Conservation (phyloP, 2,113 vertebrate species). For the Pseudorhombus dupliciocellatus region DNA sequence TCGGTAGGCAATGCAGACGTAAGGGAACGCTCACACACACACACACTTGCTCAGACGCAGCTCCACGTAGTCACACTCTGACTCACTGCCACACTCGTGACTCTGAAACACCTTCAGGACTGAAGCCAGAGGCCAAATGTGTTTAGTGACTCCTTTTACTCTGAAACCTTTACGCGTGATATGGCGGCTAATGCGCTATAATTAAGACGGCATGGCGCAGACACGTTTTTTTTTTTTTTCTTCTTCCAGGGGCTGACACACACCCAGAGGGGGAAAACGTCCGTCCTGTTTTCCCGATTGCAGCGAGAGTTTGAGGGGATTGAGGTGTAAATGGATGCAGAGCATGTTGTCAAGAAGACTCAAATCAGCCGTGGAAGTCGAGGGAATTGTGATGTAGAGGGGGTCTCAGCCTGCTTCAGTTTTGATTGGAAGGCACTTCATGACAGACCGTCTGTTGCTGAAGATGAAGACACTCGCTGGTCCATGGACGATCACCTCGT, state of each 20-base stretch:
- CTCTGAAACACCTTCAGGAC: conserved; percentile 35
- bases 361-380: conserved; percentile 41
- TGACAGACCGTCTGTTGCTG: neutral
- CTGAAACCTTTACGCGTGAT: conserved; percentile 67
- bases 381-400: conserved; percentile 3
- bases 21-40: neutral
- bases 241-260: conserved; percentile 65
- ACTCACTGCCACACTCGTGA: conserved; percentile 47
- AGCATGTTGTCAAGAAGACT: conserved; percentile 24
- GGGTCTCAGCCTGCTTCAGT: conserved; percentile 29
- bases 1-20: neutral
- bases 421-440: neutral
- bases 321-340: conserved; percentile 30
- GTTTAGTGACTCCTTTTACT: conserved; percentile 70
- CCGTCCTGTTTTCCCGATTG: conserved; percentile 13
- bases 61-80: conserved; percentile 24
- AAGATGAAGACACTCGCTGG: neutral
- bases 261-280: conserved; percentile 62
- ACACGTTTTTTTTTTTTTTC: conserved; percentile 50
- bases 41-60: conserved; percentile 9
- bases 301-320: conserved; percentile 13
- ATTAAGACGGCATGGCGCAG: conserved; percentile 59
- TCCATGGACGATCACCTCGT: no score
- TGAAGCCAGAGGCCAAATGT: conserved; percentile 69
- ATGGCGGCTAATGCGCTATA: conserved; percentile 71